These are phyloP conservation scores for Autographa pulchrina DNA, from an alignment of 2,888 invertebrate species.

Conservation along the genomic window DNA sequence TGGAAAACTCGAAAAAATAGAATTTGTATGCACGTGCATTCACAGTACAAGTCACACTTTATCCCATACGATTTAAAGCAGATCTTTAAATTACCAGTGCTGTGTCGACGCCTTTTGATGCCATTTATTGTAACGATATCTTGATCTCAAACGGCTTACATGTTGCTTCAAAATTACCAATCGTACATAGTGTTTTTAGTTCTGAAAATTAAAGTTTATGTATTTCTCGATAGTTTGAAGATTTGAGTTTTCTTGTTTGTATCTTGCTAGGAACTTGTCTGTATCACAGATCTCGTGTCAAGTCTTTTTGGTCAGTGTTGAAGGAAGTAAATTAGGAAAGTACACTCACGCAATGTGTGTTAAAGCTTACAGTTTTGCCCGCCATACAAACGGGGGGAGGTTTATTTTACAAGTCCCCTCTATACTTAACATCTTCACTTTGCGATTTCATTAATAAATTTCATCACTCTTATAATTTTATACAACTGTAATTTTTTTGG, in stretches of 20 bases:
- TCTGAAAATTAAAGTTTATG: slow-evolving; percentile 14
- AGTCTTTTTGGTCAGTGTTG: background rate
- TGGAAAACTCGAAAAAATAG: background rate
- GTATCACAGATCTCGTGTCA: background rate
- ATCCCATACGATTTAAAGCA: slow-evolving; percentile 27
- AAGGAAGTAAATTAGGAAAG: background rate
- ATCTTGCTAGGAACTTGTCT: background rate
- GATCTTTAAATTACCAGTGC: slow-evolving; percentile 23
- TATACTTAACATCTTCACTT: slow-evolving; percentile 71
- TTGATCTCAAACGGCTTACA: slow-evolving; percentile 1
- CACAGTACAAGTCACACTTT: slow-evolving; percentile 23
- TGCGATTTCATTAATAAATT: slow-evolving; percentile 60
- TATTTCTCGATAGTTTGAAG: background rate
- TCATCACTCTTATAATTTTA: slow-evolving; percentile 53
- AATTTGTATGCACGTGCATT: background rate
- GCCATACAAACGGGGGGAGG: slow-evolving; percentile 76
- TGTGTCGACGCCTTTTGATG: background rate
- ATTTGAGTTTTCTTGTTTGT: background rate
- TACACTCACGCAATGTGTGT: slow-evolving; percentile 76
- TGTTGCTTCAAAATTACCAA: slow-evolving; percentile 8
- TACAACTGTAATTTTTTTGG: slow-evolving; percentile 42
- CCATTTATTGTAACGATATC: slow-evolving; percentile 10
- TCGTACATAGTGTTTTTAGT: slow-evolving; percentile 14
- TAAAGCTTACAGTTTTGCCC: slow-evolving; percentile 79
- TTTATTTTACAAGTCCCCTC: slow-evolving; percentile 47